Conservation (phyloP, 2,888 invertebrate species). For the Netelia fuscicornis region DNA sequence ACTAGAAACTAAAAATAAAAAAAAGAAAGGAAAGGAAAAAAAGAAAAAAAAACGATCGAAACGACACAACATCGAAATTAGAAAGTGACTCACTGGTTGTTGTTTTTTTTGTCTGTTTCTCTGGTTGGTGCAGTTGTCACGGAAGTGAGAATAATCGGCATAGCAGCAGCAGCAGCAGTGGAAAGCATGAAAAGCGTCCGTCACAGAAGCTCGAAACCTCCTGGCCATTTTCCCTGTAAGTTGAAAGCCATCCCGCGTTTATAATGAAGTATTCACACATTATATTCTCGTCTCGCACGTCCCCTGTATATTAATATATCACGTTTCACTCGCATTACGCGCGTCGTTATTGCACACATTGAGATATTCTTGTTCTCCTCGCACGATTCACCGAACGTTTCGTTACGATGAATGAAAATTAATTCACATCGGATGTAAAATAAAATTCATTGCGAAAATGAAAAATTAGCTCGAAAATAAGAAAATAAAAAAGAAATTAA, state of each 20-base stretch:
- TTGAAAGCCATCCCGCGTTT: conserved; percentile 60
- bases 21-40: background rate
- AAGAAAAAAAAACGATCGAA: too few relatives aligned
- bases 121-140: conserved; percentile 80
- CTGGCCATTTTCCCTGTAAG: conserved; percentile 84
- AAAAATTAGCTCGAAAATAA: too few relatives aligned
- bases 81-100: conserved; percentile 65
- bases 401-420: too few relatives aligned
- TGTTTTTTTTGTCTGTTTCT: conserved; percentile 64
- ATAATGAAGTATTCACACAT: background rate
- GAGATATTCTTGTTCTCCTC: too few relatives aligned
- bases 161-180: conserved; percentile 78
- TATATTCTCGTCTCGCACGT: background rate
- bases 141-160: conserved; percentile 78
- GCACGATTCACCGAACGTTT: too few relatives aligned
- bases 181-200: conserved; percentile 83
- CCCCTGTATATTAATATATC: background rate
- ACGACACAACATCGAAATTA: background rate
- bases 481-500: too few relatives aligned
- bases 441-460: too few relatives aligned
- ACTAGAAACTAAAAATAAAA: background rate
- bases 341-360: too few relatives aligned
- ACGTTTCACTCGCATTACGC: background rate
- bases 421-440: too few relatives aligned
- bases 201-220: conserved; percentile 84